Evolutionary conservation across 2,888 invertebrate species (phyloP).

Genomic region (Clivina fossor): DNA sequence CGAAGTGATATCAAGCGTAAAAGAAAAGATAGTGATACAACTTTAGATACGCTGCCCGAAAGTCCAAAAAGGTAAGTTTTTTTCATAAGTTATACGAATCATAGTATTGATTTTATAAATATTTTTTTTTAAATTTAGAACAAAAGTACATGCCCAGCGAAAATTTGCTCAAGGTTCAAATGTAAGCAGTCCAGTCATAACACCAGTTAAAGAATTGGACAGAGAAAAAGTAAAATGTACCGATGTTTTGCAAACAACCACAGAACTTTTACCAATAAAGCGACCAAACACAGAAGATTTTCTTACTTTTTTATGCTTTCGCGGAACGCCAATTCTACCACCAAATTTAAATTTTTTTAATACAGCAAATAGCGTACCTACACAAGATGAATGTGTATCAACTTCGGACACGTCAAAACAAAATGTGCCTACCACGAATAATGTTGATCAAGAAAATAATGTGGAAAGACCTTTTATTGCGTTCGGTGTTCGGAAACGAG

Average conservation of each 20-base stretch:
- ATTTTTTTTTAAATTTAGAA: slow-evolving; percentile 54
- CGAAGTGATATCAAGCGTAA: slow-evolving; percentile 52
- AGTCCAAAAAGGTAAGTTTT: slow-evolving; percentile 53
- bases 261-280: slow-evolving; percentile 65
- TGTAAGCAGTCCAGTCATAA: slow-evolving; percentile 58
- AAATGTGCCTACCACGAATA: slow-evolving; percentile 48
- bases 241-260: slow-evolving; percentile 55
- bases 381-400: slow-evolving; percentile 40
- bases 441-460: slow-evolving; percentile 44
- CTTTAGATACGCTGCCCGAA: slow-evolving; percentile 43
- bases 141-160: slow-evolving; percentile 81
- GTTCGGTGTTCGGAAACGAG: slow-evolving; percentile 61
- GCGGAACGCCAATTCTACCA: slow-evolving; percentile 74
- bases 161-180: slow-evolving; percentile 84
- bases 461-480: slow-evolving; percentile 54
- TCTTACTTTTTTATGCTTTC: slow-evolving; percentile 79
- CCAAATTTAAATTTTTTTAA: slow-evolving; percentile 72
- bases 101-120: slow-evolving; percentile 25
- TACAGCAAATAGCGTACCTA: slow-evolving; percentile 44
- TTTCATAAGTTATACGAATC: slow-evolving; percentile 8
- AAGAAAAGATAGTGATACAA: slow-evolving; percentile 48
- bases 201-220: slow-evolving; percentile 64
- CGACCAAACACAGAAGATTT: slow-evolving; percentile 85
- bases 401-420: slow-evolving; percentile 43
- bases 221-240: slow-evolving; percentile 51